Percentiles rank a stretch among this genome's conserved stretches.
Evolutionary conservation across 2,888 invertebrate genomes (phyloP).

Genomic region (Teleogryllus oceanicus): DNA sequence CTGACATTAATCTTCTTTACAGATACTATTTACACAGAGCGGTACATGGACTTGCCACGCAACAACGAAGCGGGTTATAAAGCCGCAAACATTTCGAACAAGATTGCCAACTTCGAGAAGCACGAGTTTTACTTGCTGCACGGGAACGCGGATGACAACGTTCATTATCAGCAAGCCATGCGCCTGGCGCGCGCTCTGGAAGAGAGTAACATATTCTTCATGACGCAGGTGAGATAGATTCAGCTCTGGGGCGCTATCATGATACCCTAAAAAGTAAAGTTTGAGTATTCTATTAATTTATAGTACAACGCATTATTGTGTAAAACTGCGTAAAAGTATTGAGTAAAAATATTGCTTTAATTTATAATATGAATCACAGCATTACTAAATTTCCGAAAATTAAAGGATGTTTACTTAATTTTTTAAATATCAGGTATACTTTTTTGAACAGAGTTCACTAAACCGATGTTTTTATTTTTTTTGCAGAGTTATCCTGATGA

Average conservation of each 20-base stretch:
- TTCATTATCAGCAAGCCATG: conserved; percentile 81
- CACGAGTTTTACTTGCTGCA: conserved; percentile 80
- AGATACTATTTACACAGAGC: conserved; percentile 93
- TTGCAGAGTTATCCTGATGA: conserved; percentile 81
- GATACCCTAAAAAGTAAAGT: too few species aligned
- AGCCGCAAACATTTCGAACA: conserved; percentile 63
- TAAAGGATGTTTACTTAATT: too few species aligned
- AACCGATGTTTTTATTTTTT: conserved; percentile 34
- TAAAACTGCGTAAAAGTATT: too few species aligned
- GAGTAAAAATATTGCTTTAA: too few species aligned
- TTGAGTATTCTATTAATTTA: too few species aligned
- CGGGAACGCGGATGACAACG: conserved; percentile 88
- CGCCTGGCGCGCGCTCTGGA: conserved; percentile 74
- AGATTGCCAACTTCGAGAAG: conserved; percentile 60
- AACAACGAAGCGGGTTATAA: conserved; percentile 72
- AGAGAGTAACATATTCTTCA: conserved; percentile 71
- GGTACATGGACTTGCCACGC: conserved; percentile 77
- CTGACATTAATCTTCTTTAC: conserved; percentile 33
- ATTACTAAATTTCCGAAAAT: too few species aligned
- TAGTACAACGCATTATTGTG: too few species aligned
- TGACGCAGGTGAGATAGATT: conserved; percentile 71
- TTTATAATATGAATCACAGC: too few species aligned
- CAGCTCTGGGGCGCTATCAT: too few species aligned
- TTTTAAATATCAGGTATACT: too few species aligned
- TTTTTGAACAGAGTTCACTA: too few species aligned